Base-by-base conservation (phyloP, 2,888 invertebrate genomes). In the Esperia sulphurella region DNA sequence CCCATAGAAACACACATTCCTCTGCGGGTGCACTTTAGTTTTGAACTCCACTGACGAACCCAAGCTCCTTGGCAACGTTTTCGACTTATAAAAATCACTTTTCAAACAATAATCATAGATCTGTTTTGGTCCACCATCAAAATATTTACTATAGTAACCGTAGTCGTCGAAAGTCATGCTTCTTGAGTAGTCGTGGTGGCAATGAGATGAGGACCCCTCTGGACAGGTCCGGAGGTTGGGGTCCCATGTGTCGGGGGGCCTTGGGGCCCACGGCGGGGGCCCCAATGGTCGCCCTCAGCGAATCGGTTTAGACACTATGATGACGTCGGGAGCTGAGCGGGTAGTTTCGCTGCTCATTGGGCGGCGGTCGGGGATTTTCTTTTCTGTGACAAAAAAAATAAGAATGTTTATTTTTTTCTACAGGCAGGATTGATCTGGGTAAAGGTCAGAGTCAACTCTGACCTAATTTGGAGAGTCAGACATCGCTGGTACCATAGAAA, bases 311-410 rank as follows among this genome's bases (percentile, higher is more conserved):
- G 89, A 88, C 13, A 89, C 89, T 12, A 96, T 96, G 73, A 97
- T 96, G 67, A 97, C 96, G 80, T 97, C 97, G 43, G 96, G 96
- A 1, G 96, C 96, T 49, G 96, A 96, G 69, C 96, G 95, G 50
- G 96, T 95, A 49, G 96, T 96, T 74, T 96, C 94, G 50, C 93
- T 93, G 82, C 95, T 95, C 83, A 94, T 95, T 41, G 95, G 94
- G 44, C 94, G 87, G 39, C 92, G 88, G 41, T 88, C 87, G 0
- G 71, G 55, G 10, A 75, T 63, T 62, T 86, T 88, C 75, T 88
- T 89, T 64, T 76, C 89, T 89, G 84, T 30, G n/a, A 29, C 12
- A 14, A 41, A 41, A 8, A 30, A 9, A 33, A 33, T 33, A 31
- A n/a, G 5, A 21, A 21, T 21, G 5, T 21, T 21, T 21, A 5